These are phyloP conservation scores for Lepidonotus clava DNA, from an alignment of 2,888 invertebrate species.

Conservation along the genomic window DNA sequence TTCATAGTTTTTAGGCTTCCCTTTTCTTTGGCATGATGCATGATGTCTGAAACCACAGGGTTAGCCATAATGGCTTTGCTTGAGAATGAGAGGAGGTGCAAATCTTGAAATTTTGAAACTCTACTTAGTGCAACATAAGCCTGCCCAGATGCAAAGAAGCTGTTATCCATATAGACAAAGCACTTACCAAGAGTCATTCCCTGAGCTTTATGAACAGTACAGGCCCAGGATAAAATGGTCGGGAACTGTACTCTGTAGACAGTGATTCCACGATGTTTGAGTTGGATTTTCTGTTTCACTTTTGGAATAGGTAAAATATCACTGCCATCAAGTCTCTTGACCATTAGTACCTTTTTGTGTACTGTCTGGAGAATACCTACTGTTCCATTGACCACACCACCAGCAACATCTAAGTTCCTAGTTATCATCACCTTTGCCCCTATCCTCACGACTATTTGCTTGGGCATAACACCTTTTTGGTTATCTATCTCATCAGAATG, in stretches of 20 bases:
- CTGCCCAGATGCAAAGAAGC: conserved; percentile 39
- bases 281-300: not conserved
- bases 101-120: not conserved
- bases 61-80: not conserved
- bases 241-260: conserved; percentile 23
- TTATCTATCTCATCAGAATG: not conserved
- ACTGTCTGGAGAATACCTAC: not conserved
- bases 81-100: not conserved
- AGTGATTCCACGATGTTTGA: not conserved
- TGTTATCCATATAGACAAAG: not conserved
- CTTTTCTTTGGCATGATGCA: no score
- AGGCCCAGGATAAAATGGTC: conserved; percentile 9
- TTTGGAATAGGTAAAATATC: not conserved
- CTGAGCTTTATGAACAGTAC: conserved; percentile 11
- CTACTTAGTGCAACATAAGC: conserved; percentile 20
- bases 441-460: not conserved
- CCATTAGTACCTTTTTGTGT: not conserved
- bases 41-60: no score
- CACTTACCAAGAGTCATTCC: not conserved
- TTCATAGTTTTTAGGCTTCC: no score
- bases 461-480: not conserved
- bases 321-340: not conserved
- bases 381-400: conserved; percentile 26
- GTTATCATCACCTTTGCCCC: conserved; percentile 36
- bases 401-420: not conserved